Conservation (phyloP, 2,797 vertebrate species). For the Acomys russatus region DNA sequence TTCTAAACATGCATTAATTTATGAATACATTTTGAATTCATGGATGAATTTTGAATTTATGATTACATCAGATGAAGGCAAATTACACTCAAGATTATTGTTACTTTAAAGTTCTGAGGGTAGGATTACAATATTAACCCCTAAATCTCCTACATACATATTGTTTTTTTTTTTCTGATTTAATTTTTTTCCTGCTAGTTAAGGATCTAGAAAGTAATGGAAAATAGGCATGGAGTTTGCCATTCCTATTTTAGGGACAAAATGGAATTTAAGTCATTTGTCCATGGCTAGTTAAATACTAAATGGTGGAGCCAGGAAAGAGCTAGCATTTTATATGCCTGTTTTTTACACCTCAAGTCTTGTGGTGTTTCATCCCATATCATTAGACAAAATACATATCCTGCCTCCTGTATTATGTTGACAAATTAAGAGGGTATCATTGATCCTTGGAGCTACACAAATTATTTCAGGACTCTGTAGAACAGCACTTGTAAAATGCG, state of each 20-base stretch:
- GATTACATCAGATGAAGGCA: not conserved
- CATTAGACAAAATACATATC: not conserved
- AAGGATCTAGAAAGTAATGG: not conserved
- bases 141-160: not conserved
- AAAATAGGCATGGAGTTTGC: not conserved
- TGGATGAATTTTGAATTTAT: not conserved
- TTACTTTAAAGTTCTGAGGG: conserved; percentile 15
- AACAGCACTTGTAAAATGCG: not conserved
- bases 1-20: conserved; percentile 30
- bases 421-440: not conserved
- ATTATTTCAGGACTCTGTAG: not conserved
- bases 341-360: not conserved
- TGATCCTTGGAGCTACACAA: not conserved
- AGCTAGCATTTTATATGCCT: not conserved
- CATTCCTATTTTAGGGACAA: not conserved
- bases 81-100: not conserved
- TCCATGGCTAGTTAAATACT: not conserved
- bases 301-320: not conserved
- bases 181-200: not conserved
- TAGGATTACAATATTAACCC: not conserved
- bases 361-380: not conserved
- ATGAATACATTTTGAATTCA: not conserved
- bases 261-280: not conserved
- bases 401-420: not conserved
- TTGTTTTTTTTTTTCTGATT: not conserved